Conservation (phyloP, 1,140 invertebrate species). For the Berghia stephanieae region DNA sequence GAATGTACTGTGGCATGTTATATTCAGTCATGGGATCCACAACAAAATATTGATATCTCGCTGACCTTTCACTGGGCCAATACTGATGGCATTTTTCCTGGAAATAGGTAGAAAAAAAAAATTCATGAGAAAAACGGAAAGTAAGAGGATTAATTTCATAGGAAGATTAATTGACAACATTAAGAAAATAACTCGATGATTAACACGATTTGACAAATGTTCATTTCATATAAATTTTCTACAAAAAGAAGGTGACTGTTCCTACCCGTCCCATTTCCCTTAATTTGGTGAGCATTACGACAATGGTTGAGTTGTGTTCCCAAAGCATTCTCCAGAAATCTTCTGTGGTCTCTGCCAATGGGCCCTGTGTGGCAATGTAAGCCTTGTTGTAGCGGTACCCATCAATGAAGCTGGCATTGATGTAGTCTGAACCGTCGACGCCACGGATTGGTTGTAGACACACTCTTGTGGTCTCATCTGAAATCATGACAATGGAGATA, state of each 20-base stretch:
- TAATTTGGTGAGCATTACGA: conserved; percentile 98
- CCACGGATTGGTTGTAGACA: conserved; percentile 90
- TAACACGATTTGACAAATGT: no score
- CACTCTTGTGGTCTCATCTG: conserved; percentile 88
- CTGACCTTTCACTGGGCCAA: conserved; percentile 96
- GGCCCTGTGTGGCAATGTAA: conserved; percentile 98
- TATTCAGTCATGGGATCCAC: conserved; percentile 99
- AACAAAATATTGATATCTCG: conserved; percentile 95
- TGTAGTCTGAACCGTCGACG: conserved; percentile 97
- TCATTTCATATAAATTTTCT: no score
- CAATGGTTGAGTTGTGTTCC: conserved; percentile 99
- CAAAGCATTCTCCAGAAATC: conserved; percentile 99
- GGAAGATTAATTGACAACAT: background rate
- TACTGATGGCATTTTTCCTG: conserved; percentile 99
- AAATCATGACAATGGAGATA: conserved; percentile 23
- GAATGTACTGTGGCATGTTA: conserved; percentile 98
- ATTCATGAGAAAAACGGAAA: background rate
- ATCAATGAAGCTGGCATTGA: conserved; percentile 98
- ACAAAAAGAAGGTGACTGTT: no score
- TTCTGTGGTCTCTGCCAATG: conserved; percentile 93
- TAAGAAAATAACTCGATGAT: no score
- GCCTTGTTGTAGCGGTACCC: conserved; percentile 92
- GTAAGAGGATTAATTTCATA: background rate
- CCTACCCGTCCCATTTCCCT: conserved; percentile 95
- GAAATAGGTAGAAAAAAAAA: conserved; percentile 22